Conservation (phyloP, 1,140 invertebrate genomes). For the Zaprionus inermis region DNA sequence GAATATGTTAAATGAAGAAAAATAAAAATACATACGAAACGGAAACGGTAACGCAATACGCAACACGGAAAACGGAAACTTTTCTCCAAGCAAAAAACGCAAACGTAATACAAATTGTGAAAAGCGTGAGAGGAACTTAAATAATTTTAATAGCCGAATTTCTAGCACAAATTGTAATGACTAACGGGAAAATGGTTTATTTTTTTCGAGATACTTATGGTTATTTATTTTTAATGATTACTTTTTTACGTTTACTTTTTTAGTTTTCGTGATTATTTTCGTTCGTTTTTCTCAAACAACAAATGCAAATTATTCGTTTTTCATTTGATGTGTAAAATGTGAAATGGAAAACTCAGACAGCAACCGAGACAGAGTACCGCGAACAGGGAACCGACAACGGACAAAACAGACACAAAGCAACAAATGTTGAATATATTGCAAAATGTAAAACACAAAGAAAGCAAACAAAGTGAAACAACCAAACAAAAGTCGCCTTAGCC, state of each 20-base stretch:
- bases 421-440: slow-evolving; percentile 77
- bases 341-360: slow-evolving; percentile 39
- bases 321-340: slow-evolving; percentile 47
- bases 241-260: slow-evolving; percentile 25
- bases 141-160: slow-evolving; percentile 83
- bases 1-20: slow-evolving; percentile 76
- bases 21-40: slow-evolving; percentile 45
- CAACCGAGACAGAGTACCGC: slow-evolving; percentile 37
- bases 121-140: slow-evolving; percentile 66
- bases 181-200: slow-evolving; percentile 43
- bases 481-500: slow-evolving; percentile 83
- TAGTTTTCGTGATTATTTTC: slow-evolving; percentile 10
- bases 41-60: slow-evolving; percentile 51
- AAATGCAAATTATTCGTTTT: slow-evolving; percentile 59
- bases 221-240: slow-evolving; percentile 5
- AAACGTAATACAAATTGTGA: slow-evolving; percentile 12
- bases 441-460: slow-evolving; percentile 75
- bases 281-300: slow-evolving; percentile 11
- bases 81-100: slow-evolving; percentile 62
- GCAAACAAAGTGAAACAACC: slow-evolving; percentile 63
- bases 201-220: slow-evolving; percentile 27
- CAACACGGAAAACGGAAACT: slow-evolving; percentile 50
- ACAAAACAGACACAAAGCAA: slow-evolving; percentile 49
- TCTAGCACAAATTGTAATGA: slow-evolving; percentile 75
- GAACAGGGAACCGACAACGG: slow-evolving; percentile 37